A percentile compares a stretch with the other conserved stretches of the same genome.
Conservation (phyloP, 2,113 vertebrate species). For the Lutjanus erythropterus region DNA sequence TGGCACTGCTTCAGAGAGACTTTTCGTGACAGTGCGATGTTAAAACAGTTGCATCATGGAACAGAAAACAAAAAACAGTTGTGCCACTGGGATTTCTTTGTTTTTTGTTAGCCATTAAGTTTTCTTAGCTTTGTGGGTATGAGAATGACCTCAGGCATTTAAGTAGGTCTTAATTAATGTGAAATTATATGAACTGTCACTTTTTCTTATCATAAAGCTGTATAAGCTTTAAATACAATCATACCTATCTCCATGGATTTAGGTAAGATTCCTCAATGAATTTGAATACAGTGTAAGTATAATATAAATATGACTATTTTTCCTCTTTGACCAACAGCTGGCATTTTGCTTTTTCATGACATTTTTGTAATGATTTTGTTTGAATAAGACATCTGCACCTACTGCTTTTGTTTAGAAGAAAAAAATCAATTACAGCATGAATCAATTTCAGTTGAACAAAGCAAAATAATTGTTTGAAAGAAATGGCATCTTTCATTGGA, state of each 20-base stretch:
- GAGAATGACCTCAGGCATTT: constrained; percentile 1
- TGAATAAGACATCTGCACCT: constrained; percentile 13
- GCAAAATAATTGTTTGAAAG: constrained; percentile 8
- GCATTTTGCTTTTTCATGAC: neutral
- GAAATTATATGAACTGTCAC: neutral
- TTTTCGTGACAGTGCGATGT: constrained; percentile 61
- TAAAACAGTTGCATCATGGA: constrained; percentile 29
- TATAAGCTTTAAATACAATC: neutral
- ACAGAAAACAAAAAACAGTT: constrained; percentile 52
- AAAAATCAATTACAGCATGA: constrained; percentile 21
- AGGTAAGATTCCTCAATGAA: neutral
- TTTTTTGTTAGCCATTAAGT: neutral
- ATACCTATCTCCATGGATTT: neutral
- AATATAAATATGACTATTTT: neutral
- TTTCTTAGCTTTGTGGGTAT: constrained; percentile 1
- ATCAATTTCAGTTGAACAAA: constrained; percentile 7
- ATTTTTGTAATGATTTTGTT: constrained; percentile 6
- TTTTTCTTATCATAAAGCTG: neutral
- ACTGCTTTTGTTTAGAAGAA: constrained; percentile 20
- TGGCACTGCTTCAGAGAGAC: constrained; percentile 53
- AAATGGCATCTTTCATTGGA: constrained; percentile 34
- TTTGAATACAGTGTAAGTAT: neutral
- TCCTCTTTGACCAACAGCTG: neutral
- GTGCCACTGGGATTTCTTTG: constrained; percentile 7
- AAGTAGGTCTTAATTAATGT: neutral